Evolutionary conservation across 2,888 invertebrate species (phyloP), one percentile per base, ranked within the genome.

Genomic region (Mythimna albipuncta): DNA sequence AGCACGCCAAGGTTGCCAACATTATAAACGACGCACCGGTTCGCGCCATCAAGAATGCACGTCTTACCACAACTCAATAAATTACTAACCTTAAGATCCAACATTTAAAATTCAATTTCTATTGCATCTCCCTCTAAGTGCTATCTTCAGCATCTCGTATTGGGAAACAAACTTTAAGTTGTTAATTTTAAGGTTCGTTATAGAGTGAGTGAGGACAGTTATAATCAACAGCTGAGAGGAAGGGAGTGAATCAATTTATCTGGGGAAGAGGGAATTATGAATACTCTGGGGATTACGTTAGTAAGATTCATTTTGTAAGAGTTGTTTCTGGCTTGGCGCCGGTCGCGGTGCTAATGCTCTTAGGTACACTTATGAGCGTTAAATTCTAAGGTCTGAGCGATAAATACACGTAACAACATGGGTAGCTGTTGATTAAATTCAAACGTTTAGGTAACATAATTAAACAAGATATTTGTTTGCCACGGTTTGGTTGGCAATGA

Each of bases 171-270:
- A 70, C 82, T 75, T 35, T 85, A 71, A 41, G 10, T 6, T 21
- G 47, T 5, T 10, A 9, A 19, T 2, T 0, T 0, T 77, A 87
- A 71, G 75, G 83, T 83, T 26, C 61, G 63, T 50, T 73, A 47
- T 83, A 6, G 58, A 10, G 4, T 69, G 41, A 16, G n/a, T 67
- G 59, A 50, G 65, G 77, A 70, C 21, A 64, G 76, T 83, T 73
- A 84, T 84, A 81, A 84, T 84, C 86, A 87, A 86, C 86, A 85
- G 87, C 87, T 87, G 87, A 79, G 75, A 87, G 84, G 88, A 88
- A 82, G 89, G 86, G 86, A 85, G 87, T 90, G 91, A 92, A 92
- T 92, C 91, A 91, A 92, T 92, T 91, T 91, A 90, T 88, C 82
- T 62, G 71, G 70, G 70, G 75, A 67, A 85, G 70, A 80, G 79